phyloP scores from a whole-genome alignment of 2,113 vertebrate species.

The Serinus canaria region DNA sequence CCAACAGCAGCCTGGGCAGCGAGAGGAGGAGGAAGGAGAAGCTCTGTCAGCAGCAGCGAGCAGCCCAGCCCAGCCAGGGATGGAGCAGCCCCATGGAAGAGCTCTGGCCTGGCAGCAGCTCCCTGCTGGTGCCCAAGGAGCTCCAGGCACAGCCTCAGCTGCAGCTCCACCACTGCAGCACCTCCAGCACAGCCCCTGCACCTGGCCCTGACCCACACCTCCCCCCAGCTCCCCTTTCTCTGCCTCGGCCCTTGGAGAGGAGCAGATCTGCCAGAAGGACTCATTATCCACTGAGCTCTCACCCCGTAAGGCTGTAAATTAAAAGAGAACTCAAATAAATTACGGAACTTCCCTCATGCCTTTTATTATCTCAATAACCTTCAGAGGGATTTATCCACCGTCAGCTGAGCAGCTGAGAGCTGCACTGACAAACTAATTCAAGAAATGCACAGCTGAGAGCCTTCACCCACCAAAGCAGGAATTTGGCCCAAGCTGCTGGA shows the following conservation, averaged over 20 bases:
- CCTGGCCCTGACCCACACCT: background rate
- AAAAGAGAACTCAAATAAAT: constrained; percentile 42
- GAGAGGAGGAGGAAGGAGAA: background rate
- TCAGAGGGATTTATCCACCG: constrained; percentile 43
- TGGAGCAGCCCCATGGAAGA: background rate
- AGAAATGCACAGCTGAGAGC: constrained; percentile 12
- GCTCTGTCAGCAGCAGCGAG: background rate
- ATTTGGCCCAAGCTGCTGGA: background rate
- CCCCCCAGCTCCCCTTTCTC: background rate
- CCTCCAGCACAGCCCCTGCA: background rate
- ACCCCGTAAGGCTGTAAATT: background rate
- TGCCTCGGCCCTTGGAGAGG: background rate
- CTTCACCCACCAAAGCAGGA: background rate
- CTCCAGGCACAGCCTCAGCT: background rate
- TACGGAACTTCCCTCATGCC: constrained; percentile 23
- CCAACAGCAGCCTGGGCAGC: rapidly evolving
- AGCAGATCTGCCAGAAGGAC: background rate
- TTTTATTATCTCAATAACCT: constrained; percentile 68
- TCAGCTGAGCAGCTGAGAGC: constrained; percentile 48
- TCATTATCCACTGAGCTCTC: background rate
- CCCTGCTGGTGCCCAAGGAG: background rate
- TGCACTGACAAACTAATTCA: constrained; percentile 39
- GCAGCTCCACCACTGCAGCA: background rate
- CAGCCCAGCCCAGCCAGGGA: background rate
- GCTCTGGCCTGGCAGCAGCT: rapidly evolving